Evolutionary conservation across 2,113 vertebrate genomes (phyloP), one percentile per base, ranked within the genome.

Genomic region (Aptenodytes patagonicus): DNA sequence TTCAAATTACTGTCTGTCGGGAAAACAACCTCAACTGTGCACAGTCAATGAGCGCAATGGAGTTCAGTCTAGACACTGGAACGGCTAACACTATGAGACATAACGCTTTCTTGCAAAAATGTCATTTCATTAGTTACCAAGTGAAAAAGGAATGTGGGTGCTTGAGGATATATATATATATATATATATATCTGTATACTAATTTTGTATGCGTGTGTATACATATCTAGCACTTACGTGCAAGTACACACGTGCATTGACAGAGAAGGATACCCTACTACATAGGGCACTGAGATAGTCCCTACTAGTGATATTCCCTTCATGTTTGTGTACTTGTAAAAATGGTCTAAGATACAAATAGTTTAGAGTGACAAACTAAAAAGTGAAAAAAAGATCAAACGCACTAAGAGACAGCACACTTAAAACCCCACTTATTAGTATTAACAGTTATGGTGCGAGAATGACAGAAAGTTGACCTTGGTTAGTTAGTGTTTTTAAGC

Each of bases 381-480:
- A 93, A 68, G n/a, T 1, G 3, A 49, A 94, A 73, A 83, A 68
- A 81, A 78, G 16, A 68, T 60, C 57, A 90, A 83, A 81, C 29
- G 4, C 58, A 44, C 42, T 47, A 69, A 57, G 25, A 78, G 36
- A 70, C 5, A 80, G 52, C 31, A 85, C 70, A 92, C 69, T 95
- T 72, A 64, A 83, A 71, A 0, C 46, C 14, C 24, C 52, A 42
- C 70, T 95, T 95, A 92, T 65, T 81, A 94, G 77, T 93, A 94
- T 95, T 90, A 95, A 90, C 55, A 89, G 90, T 85, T 94, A 86
- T 26, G 61, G 93, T 26, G 38, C 3, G 7, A 94, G 58, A 93
- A 73, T 0, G 3, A 82, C 62, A 90, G 40, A 87, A 93, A 76
- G 36, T 18, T 36, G 49, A 70, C 91, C 72, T 90, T 44, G 36